A percentile compares a stretch with the other conserved stretches of the same genome.
These are phyloP conservation scores for Homarus americanus DNA, from an alignment of 1,140 invertebrate species.

Conservation along the genomic window DNA sequence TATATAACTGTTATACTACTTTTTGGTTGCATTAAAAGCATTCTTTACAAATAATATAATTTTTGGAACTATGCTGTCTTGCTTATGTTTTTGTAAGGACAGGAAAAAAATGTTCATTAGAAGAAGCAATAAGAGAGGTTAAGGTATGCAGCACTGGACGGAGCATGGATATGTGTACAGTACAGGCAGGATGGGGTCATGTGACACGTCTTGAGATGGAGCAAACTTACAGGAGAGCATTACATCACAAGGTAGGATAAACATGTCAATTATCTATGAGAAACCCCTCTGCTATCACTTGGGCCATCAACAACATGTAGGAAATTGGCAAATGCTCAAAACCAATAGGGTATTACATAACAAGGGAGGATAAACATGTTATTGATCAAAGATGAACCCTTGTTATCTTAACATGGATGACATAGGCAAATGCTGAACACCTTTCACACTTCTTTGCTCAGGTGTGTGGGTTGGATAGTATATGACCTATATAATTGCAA, in stretches of 20 bases:
- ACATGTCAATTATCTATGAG: neutral
- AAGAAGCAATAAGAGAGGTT: neutral
- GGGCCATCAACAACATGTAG: neutral
- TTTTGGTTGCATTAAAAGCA: neutral
- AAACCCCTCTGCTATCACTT: neutral
- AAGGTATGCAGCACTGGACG: neutral
- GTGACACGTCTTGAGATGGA: no score
- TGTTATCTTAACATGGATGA: neutral
- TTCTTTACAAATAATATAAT: constrained; percentile 1
- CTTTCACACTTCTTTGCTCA: neutral
- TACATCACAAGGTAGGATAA: neutral
- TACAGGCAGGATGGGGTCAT: no score
- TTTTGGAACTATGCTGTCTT: neutral
- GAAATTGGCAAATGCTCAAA: neutral
- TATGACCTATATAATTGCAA: neutral
- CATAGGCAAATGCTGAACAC: no score
- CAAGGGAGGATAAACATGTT: no score
- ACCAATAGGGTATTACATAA: no score
- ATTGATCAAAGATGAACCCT: no score
- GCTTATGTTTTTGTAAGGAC: neutral
- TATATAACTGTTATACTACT: no score
- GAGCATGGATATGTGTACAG: neutral
- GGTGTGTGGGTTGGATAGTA: neutral
- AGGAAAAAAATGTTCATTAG: neutral
- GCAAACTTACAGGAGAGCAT: neutral